phyloP scores from a whole-genome alignment of 2,797 vertebrate species.

The Austrolebias charrua region DNA sequence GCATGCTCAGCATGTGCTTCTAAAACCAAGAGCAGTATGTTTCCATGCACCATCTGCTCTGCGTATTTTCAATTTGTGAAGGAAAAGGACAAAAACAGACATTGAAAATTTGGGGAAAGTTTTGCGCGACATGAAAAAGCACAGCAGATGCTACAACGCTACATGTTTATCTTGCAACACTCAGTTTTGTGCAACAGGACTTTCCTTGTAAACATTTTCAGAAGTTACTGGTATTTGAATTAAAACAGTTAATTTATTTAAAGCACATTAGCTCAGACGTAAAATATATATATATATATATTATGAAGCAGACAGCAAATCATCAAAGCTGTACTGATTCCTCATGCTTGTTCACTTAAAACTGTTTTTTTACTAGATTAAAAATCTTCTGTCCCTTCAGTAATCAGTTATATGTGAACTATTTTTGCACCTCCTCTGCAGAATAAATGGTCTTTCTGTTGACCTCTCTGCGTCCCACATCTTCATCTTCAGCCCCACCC shows the following conservation, averaged over 20 bases:
- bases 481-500: conserved; percentile 2
- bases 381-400: neutral
- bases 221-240: neutral
- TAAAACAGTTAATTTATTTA: neutral
- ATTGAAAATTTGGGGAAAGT: conserved; percentile 1
- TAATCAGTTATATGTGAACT: neutral
- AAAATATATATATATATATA: no score
- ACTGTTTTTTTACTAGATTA: neutral
- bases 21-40: conserved; percentile 1
- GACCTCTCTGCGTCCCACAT: conserved; percentile 23
- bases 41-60: conserved; percentile 8
- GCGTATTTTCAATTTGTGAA: neutral
- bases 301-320: no score
- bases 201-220: neutral
- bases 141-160: neutral
- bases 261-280: no score
- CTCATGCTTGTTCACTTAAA: no score
- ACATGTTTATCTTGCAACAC: neutral
- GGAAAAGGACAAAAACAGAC: neutral
- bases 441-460: conserved; percentile 5
- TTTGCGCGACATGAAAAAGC: neutral
- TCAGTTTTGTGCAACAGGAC: neutral
- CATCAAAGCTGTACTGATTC: no score
- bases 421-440: neutral
- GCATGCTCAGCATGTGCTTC: neutral